Evolutionary conservation across 2,113 vertebrate genomes (phyloP), one percentile per base, ranked within the genome.

Genomic region (Centropristis striata): DNA sequence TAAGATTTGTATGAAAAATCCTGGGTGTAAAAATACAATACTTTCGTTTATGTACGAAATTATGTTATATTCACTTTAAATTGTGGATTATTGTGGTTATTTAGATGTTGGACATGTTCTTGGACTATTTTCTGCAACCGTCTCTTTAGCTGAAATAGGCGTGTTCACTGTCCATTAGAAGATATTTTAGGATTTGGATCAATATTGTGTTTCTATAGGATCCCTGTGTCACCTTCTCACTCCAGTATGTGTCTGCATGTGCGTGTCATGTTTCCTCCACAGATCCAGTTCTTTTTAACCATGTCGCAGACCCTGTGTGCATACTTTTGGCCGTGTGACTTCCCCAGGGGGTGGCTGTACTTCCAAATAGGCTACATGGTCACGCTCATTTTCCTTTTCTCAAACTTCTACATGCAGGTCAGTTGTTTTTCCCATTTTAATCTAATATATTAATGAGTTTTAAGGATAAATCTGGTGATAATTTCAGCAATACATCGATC

Each of bases 341-440:
- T 99, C 92, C 96, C 98, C 47, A 93, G 90, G 44, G 95, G 97
- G 0, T 99, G 98, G 98, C 92, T 99, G 47, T 98, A 96, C 87
- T 99, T 99, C 94, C 97, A 98, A 92, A 97, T 98, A n/a, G 90
- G 81, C 75, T 99, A 99, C 57, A 97, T 98, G 96, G 92, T 98
- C 86, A 96, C 96, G 15, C 96, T 99, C 71, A 98, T 97, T 59
- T 27, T 95, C 36, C 95, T 99, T 88, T 99, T 99, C 94, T 91
- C 94, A 75, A 99, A 99, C 93, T 99, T 99, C 94, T 99, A 99
- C 90, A 90, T 97, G 80, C 93, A 98, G 97, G 98, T 98, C 91
- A 94, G 78, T 82, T 42, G 32, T 20, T 44, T 67, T 49, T 61
- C 58, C 8, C 1, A n/a, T 27, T 75, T 57, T n/a, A 13, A 28